phyloP scores from a whole-genome alignment of 2,888 invertebrate genomes.

The Leptothorax acervorum region DNA sequence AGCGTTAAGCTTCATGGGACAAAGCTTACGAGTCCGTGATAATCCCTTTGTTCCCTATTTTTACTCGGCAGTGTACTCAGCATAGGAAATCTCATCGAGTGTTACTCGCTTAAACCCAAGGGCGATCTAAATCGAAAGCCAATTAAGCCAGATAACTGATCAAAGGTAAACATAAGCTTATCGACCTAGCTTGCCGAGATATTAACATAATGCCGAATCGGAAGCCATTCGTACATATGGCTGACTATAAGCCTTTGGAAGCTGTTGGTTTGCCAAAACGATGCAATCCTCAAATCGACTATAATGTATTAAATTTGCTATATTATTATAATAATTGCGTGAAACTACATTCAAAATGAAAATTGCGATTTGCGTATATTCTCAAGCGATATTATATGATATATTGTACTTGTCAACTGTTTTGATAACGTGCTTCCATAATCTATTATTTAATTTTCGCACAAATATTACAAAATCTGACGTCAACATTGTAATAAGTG shows the following conservation, averaged over 20 bases:
- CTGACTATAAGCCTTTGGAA: not conserved
- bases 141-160: conserved; percentile 68
- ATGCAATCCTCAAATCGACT: not conserved
- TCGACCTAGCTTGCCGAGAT: conserved; percentile 50
- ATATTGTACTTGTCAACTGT: not conserved
- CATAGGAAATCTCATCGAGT: conserved; percentile 63
- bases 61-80: conserved; percentile 19
- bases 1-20: conserved; percentile 9
- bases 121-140: conserved; percentile 66
- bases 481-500: not conserved
- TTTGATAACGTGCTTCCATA: not conserved
- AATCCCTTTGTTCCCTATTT: conserved; percentile 31
- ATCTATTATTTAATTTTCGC: not conserved
- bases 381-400: not conserved
- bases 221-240: conserved; percentile 9
- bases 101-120: conserved; percentile 57
- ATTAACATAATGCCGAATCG: conserved; percentile 59
- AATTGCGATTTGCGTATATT: not conserved
- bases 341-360: not conserved
- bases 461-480: not conserved
- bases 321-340: not conserved
- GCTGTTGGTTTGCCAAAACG: conserved; percentile 2
- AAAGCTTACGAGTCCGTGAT: conserved; percentile 11
- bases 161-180: conserved; percentile 65
- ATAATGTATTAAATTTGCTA: conserved; percentile 3